A percentile compares a stretch with the other conserved stretches of the same genome.
Evolutionary conservation across 2,888 invertebrate genomes (phyloP).

Genomic region (Chymomyza amoena): DNA sequence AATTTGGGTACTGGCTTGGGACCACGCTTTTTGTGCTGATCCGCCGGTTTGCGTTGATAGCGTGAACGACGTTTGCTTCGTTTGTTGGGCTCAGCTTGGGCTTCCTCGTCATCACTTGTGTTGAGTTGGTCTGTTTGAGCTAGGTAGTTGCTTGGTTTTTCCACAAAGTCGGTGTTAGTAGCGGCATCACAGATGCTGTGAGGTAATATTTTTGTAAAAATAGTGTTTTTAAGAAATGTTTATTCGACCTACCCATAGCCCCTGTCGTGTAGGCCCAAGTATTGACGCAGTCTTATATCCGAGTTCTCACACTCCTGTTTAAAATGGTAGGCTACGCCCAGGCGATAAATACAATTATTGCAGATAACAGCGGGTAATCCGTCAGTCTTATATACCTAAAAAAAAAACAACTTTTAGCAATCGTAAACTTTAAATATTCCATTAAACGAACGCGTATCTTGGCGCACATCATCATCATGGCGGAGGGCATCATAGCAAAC

Average conservation of each 20-base stretch:
- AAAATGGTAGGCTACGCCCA: conserved; percentile 83
- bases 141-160: conserved; percentile 36
- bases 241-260: conserved; percentile 60
- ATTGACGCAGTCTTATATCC: conserved; percentile 81
- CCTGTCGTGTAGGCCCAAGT: conserved; percentile 80
- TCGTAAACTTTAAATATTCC: neutral
- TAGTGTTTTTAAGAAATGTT: neutral
- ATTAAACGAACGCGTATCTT: conserved; percentile 80
- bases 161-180: conserved; percentile 80
- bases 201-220: neutral
- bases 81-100: conserved; percentile 49
- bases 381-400: conserved; percentile 80
- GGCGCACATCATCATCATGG: conserved; percentile 82
- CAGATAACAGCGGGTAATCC: conserved; percentile 83
- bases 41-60: conserved; percentile 81
- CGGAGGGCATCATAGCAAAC: conserved; percentile 81
- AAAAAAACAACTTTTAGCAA: neutral
- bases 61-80: conserved; percentile 75
- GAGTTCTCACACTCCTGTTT: conserved; percentile 83
- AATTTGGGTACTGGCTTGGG: conserved; percentile 82
- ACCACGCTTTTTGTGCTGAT: conserved; percentile 81
- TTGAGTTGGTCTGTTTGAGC: conserved; percentile 38
- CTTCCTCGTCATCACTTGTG: conserved; percentile 62
- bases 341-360: conserved; percentile 82
- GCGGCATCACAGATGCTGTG: conserved; percentile 80